Evolutionary conservation across 2,888 invertebrate genomes (phyloP).

Genomic region (Mechanitis mazaeus): DNA sequence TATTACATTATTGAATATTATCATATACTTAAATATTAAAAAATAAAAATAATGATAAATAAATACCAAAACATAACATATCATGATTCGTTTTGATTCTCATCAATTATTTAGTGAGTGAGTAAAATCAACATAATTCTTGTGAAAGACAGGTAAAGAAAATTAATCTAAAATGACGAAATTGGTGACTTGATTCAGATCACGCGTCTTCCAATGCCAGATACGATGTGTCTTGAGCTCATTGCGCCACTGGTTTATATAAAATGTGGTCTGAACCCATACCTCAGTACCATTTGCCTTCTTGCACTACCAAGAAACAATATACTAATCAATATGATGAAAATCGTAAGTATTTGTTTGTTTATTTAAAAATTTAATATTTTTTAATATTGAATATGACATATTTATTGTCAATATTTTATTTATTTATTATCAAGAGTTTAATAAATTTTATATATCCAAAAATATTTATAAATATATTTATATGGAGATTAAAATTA

Average conservation of each 20-base stretch:
- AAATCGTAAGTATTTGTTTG: constrained; percentile 52
- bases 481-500: constrained; percentile 17
- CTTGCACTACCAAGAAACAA: constrained; percentile 43
- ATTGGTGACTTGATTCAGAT: constrained; percentile 45
- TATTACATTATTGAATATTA: too few species aligned
- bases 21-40: too few species aligned
- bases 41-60: too few species aligned
- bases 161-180: constrained; percentile 42
- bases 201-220: constrained; percentile 68
- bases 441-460: too few species aligned
- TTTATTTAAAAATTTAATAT: neutral
- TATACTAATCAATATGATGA: constrained; percentile 61
- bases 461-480: too few species aligned
- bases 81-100: neutral
- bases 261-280: constrained; percentile 44
- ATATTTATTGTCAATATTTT: too few species aligned
- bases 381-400: neutral
- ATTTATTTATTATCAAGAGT: too few species aligned
- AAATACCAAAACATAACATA: too few species aligned
- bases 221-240: constrained; percentile 42
- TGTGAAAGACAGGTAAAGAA: constrained; percentile 15
- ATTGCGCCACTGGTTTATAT: constrained; percentile 54
- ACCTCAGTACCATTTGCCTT: constrained; percentile 49
- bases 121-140: neutral
- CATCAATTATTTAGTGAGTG: constrained; percentile 1